Conservation (phyloP, 2,888 invertebrate genomes). For the Troides oblongomaculatus region DNA sequence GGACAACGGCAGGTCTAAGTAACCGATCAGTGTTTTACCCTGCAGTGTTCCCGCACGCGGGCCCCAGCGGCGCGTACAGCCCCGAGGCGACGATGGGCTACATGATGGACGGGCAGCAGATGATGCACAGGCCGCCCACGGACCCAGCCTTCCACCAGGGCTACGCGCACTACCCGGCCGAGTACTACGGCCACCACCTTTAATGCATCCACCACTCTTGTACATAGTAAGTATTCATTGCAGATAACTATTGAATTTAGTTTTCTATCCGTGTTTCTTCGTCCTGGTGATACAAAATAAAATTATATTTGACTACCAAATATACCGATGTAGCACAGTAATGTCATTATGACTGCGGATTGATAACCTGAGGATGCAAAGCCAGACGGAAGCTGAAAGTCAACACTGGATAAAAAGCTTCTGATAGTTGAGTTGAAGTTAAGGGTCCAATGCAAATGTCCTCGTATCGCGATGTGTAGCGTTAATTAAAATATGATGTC, state of each 20-base stretch:
- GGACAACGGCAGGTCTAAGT: constrained; percentile 61
- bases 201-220: constrained; percentile 78
- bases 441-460: too few relatives aligned
- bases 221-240: constrained; percentile 47
- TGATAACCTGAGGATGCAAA: too few relatives aligned
- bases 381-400: too few relatives aligned
- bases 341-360: too few relatives aligned
- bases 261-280: too few relatives aligned
- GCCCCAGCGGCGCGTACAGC: constrained; percentile 97
- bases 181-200: constrained; percentile 97
- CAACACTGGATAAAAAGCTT: too few relatives aligned
- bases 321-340: too few relatives aligned
- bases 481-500: neutral
- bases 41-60: constrained; percentile 95
- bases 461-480: too few relatives aligned
- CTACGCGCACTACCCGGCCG: constrained; percentile 93
- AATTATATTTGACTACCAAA: too few relatives aligned
- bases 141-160: constrained; percentile 97
- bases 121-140: constrained; percentile 97
- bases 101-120: constrained; percentile 98
- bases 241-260: too few relatives aligned
- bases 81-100: constrained; percentile 97
- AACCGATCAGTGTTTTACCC: constrained; percentile 76
- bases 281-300: too few relatives aligned
- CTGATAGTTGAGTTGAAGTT: too few relatives aligned